phyloP scores from a whole-genome alignment of 2,113 vertebrate genomes.

The Atrichornis clamosus region DNA sequence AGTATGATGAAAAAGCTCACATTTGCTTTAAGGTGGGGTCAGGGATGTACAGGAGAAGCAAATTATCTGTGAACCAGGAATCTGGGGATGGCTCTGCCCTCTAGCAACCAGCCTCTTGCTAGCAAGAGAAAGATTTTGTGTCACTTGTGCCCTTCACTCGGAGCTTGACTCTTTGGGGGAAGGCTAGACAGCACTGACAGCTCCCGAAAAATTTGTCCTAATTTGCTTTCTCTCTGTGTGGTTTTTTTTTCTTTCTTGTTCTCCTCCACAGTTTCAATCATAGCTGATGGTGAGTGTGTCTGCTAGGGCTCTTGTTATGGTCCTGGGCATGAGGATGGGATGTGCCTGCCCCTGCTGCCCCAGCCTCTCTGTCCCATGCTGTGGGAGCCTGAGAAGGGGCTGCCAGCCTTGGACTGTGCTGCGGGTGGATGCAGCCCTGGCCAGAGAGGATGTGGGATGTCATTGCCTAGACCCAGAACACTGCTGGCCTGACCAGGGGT shows the following conservation, averaged over 20 bases:
- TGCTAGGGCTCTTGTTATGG: accelerated
- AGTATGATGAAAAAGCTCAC: not conserved
- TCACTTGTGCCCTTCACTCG: not conserved
- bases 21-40: accelerated
- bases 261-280: accelerated
- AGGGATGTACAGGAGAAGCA: accelerated
- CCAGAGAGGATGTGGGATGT: not conserved
- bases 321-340: not conserved
- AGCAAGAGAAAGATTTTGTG: not conserved
- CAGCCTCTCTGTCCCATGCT: not conserved
- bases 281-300: not conserved
- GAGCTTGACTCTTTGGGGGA: not conserved
- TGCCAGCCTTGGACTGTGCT: not conserved
- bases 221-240: not conserved
- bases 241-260: not conserved
- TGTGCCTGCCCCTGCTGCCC: not conserved
- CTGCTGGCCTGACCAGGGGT: not conserved
- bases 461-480: not conserved
- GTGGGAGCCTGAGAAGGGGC: not conserved
- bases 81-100: not conserved
- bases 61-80: not conserved
- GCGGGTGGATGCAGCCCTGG: not conserved
- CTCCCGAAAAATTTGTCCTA: not conserved
- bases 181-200: not conserved
- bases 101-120: not conserved